Evolutionary conservation across 2,888 invertebrate species (phyloP).

Genomic region (Eremobia ochroleuca): DNA sequence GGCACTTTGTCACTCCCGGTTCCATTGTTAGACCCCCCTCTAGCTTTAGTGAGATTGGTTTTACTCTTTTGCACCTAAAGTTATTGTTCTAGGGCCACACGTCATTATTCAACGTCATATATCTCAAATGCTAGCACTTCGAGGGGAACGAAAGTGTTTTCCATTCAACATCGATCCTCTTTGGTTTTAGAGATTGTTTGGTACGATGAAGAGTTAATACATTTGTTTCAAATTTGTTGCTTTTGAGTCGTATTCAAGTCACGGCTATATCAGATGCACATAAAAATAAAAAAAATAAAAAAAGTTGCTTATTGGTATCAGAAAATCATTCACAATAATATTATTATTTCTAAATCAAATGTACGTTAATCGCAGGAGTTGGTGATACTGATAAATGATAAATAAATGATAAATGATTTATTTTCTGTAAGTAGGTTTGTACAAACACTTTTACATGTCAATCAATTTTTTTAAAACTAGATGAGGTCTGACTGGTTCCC

Average conservation of each 20-base stretch:
- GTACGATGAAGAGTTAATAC: neutral
- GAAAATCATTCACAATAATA: too few species aligned
- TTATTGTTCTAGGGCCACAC: constrained; percentile 88
- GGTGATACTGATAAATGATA: too few species aligned
- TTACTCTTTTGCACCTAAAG: constrained; percentile 85
- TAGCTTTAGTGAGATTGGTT: constrained; percentile 86
- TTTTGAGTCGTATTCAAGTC: neutral
- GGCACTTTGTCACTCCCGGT: constrained; percentile 71
- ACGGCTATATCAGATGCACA: neutral
- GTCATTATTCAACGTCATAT: constrained; percentile 88
- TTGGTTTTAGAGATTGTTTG: constrained; percentile 58
- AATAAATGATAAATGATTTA: too few species aligned
- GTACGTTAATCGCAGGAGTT: too few species aligned
- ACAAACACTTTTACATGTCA: too few species aligned
- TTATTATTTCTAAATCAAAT: too few species aligned
- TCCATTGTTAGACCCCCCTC: constrained; percentile 79
- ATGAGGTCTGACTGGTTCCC: too few species aligned
- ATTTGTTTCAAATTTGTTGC: constrained; percentile 2
- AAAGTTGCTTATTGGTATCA: too few species aligned
- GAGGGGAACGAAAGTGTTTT: constrained; percentile 82
- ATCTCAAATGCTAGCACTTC: constrained; percentile 83
- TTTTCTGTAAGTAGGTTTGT: too few species aligned
- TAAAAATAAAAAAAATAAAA: too few species aligned
- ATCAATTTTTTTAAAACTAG: too few species aligned
- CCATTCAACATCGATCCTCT: constrained; percentile 80